Evolutionary conservation across 2,113 vertebrate genomes (phyloP), one percentile per base, ranked within the genome.

Genomic region (Nycticorax nycticorax): DNA sequence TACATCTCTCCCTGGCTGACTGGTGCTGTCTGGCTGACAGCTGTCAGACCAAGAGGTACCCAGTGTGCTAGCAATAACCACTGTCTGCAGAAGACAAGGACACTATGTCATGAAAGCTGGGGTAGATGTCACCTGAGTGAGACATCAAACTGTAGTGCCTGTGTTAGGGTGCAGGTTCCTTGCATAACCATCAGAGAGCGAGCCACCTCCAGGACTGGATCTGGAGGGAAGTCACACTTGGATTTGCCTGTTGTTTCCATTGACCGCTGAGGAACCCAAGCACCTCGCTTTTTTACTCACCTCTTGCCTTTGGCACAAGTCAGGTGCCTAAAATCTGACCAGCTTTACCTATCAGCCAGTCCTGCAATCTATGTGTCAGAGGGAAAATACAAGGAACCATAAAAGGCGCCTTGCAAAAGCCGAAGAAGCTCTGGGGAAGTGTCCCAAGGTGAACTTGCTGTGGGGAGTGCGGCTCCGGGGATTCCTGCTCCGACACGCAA

Each of bases 201-300:
- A 71, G 47, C 8, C 8, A 56, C 26, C 15, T 80, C 41, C 55
- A 74, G 68, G 73, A 41, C 4, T 16, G 33, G 41, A 43, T 8
- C 37, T 74, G 37, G 41, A 62, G 22, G 9, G 27, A 41, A 19
- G 8, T 9, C 27, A 62, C 33, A 9, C 21, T 55, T 47, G 62
- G 28, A 30, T 88, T 85, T 72, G 24, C 47, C 37, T 41, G 5
- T 17, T 52, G 5, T 43, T 85, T 85, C 47, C 33, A 60, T 6
- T 2, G 3, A 62, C 27, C 0, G 0, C 3, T 0, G 1, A 76
- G 33, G 33, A 92, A 35, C 18, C 35, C 56, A 9, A 4, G 4
- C 16, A 71, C 11, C 47, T 87, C 24, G 50, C 17, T 67, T 62
- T 67, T 62, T 43, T 59, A 55, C 26, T 69, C 10, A 77, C 2